phyloP scores from a whole-genome alignment of 2,113 vertebrate genomes.

The Dipodomys ordii region DNA sequence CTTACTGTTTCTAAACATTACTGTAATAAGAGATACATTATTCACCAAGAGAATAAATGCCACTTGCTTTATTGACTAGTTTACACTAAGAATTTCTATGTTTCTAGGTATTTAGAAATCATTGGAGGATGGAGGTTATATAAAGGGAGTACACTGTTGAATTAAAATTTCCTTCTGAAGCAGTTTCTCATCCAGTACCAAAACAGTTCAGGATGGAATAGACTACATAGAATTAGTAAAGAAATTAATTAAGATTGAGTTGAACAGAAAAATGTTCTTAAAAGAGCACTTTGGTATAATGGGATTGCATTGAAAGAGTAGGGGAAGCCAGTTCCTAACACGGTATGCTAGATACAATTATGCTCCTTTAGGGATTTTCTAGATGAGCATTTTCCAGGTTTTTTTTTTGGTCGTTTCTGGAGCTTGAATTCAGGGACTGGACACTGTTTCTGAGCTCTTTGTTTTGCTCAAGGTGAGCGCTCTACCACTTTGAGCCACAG shows the following conservation, averaged over 20 bases:
- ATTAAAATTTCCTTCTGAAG: slow-evolving; percentile 66
- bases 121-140: slow-evolving; percentile 7
- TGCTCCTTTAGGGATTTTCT: slow-evolving; percentile 39
- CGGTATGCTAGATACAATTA: slow-evolving; percentile 48
- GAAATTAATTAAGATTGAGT: slow-evolving; percentile 70
- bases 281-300: slow-evolving; percentile 56
- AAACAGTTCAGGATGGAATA: slow-evolving; percentile 65
- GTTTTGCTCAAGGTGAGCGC: too few relatives aligned
- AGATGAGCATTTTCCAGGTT: slow-evolving; percentile 36
- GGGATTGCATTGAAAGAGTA: slow-evolving; percentile 11
- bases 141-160: slow-evolving; percentile 44
- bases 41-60: slow-evolving; percentile 80
- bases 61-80: slow-evolving; percentile 69
- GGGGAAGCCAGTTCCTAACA: background rate
- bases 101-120: slow-evolving; percentile 67
- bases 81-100: slow-evolving; percentile 63
- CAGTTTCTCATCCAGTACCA: slow-evolving; percentile 47
- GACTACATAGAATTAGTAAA: slow-evolving; percentile 33
- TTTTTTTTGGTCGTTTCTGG: too few relatives aligned
- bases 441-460: too few relatives aligned
- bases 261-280: slow-evolving; percentile 68
- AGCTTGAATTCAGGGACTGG: too few relatives aligned
- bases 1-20: slow-evolving; percentile 57
- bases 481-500: too few relatives aligned
- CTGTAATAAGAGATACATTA: slow-evolving; percentile 66